Percentiles rank a stretch among this genome's conserved stretches.
Evolutionary conservation across 2,797 vertebrate species (phyloP).

Genomic region (Acanthurus leucopareius): DNA sequence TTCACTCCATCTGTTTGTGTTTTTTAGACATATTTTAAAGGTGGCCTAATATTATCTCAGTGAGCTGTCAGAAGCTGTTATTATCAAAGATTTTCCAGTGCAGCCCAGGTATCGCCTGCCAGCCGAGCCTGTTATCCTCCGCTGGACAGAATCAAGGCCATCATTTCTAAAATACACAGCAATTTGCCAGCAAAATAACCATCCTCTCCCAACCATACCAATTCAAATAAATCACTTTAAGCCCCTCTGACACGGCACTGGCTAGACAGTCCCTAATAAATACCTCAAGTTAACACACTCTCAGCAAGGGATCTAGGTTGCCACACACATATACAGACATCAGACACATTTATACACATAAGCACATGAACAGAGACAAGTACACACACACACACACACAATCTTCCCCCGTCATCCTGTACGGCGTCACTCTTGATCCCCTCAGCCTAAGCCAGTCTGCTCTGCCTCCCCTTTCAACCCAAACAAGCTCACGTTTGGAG

Average conservation of each 20-base stretch:
- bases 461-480: slow-evolving; percentile 66
- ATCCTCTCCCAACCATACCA: slow-evolving; percentile 47
- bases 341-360: slow-evolving; percentile 67
- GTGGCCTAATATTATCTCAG: slow-evolving; percentile 32
- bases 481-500: slow-evolving; percentile 77
- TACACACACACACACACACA: not conserved
- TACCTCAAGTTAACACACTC: slow-evolving; percentile 62
- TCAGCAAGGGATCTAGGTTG: slow-evolving; percentile 60
- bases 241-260: slow-evolving; percentile 60
- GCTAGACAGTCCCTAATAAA: slow-evolving; percentile 77
- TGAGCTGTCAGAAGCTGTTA: slow-evolving; percentile 35
- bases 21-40: slow-evolving; percentile 38
- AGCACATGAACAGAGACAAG: slow-evolving; percentile 49
- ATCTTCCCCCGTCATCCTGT: slow-evolving; percentile 63
- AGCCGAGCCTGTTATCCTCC: slow-evolving; percentile 52
- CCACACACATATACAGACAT: slow-evolving; percentile 65
- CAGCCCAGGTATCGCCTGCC: slow-evolving; percentile 30
- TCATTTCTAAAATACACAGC: slow-evolving; percentile 76
- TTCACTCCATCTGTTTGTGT: slow-evolving; percentile 26
- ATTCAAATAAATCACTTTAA: slow-evolving; percentile 75
- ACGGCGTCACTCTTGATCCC: slow-evolving; percentile 76
- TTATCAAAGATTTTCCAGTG: slow-evolving; percentile 50
- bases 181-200: slow-evolving; percentile 78
- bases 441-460: slow-evolving; percentile 73
- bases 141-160: slow-evolving; percentile 64